Base-by-base conservation (phyloP, 2,113 vertebrate genomes). In the Microtus montanus region DNA sequence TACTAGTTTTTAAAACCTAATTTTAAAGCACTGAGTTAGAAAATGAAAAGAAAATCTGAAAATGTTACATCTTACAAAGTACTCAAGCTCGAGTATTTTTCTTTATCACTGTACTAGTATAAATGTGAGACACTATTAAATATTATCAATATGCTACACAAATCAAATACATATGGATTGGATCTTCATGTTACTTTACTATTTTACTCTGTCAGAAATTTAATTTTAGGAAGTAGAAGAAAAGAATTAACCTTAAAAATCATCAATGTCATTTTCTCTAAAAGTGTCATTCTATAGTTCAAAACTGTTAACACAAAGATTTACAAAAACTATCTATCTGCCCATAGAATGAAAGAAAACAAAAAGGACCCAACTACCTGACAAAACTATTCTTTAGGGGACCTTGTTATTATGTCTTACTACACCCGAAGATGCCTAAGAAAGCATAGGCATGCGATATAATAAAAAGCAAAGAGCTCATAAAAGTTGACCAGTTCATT, bases 41-140 rank as follows among this genome's bases (percentile, higher is more conserved):
- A 82, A 87, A 79, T 80, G 10, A 75, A 90, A 89, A 91, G 30
- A 33, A 85, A 91, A 89, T 92, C 30, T 93, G 79, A 91, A 75
- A 94, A 71, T 85, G 52, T 24, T 89, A 10, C 24, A 38, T 91
- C n/a, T 93, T 83, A 85, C 2, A 82, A 87, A 86, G 82, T 87
- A 38, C 4, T 95, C 80, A 28, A 87, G 30, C 4, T 95, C 80
- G 33, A 87, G 30, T 73, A 82, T 61, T 93, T 94, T 74, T 89
- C 61, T 89, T 90, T 82, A 94, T 26, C 11, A 49, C 12, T 79
- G 4, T 94, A 24, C 70, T 93, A 80, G 63, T 20, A 91, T 0
- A 86, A 68, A 54, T 74, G 24, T 85, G 64, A 90, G 47, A 52
- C 6, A 82, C 85, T 78, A 83, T 78, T 74, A 91, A 49, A 84